Conservation (phyloP, 2,797 vertebrate genomes). For the Vultur gryphus region DNA sequence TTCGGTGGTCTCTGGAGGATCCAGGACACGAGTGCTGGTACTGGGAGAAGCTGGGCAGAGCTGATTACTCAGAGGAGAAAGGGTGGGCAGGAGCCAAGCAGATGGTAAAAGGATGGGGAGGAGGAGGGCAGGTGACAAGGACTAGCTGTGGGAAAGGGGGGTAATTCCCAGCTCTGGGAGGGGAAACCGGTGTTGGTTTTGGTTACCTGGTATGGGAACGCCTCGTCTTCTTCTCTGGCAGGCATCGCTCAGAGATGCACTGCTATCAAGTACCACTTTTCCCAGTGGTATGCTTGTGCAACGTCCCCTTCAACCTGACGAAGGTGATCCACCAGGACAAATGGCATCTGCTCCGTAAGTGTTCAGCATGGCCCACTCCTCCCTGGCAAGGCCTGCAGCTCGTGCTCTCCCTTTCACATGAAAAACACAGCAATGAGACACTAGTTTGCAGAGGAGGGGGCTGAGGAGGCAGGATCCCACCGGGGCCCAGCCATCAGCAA, state of each 20-base stretch:
- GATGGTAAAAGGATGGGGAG: neutral
- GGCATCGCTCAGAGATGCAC: conserved; percentile 85
- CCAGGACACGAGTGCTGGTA: neutral
- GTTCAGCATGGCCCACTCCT: neutral
- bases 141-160: neutral
- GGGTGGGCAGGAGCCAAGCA: neutral
- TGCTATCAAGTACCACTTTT: conserved; percentile 86
- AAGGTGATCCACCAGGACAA: conserved; percentile 86
- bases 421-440: neutral
- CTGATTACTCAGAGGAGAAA: neutral
- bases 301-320: conserved; percentile 85
- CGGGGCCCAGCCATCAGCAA: neutral
- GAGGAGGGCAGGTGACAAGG: neutral
- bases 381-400: neutral
- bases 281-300: conserved; percentile 82
- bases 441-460: neutral
- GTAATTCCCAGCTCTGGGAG: neutral
- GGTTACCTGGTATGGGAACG: neutral
- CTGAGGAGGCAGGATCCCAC: neutral
- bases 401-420: neutral
- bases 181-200: neutral
- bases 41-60: neutral
- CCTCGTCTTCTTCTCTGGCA: conserved; percentile 44
- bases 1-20: neutral
- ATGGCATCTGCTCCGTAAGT: conserved; percentile 85